Conservation (phyloP, 2,113 vertebrate species). For the Saccopteryx leptura region DNA sequence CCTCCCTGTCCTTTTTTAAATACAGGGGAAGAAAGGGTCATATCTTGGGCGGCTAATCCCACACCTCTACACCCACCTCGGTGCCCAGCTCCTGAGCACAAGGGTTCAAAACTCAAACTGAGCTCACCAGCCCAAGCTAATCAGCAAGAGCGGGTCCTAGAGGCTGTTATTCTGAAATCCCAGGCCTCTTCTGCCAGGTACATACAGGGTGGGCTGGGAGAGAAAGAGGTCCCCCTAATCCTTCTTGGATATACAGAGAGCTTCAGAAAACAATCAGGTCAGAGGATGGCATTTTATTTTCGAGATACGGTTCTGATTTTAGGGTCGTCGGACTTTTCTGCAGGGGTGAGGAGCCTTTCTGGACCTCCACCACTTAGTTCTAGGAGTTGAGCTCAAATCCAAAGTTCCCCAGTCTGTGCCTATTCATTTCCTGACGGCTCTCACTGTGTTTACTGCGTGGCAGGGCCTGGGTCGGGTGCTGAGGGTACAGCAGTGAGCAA, state of each 20-base stretch:
- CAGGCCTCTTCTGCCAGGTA: not conserved
- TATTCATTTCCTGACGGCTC: not conserved
- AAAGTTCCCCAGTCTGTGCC: not conserved
- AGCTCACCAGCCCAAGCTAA: not conserved
- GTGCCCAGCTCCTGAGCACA: not conserved
- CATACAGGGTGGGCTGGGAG: not conserved
- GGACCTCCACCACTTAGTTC: not conserved
- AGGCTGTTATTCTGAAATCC: constrained; percentile 11
- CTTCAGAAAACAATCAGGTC: not conserved
- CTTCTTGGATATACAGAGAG: not conserved
- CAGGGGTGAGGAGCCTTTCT: not conserved
- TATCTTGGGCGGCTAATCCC: not conserved
- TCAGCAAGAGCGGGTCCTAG: not conserved
- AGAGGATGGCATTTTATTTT: not conserved
- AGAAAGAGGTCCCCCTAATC: not conserved
- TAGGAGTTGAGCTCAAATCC: not conserved
- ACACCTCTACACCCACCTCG: not conserved
- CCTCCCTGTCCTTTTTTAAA: not conserved
- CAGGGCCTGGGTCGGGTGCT: not conserved
- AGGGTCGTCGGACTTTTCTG: not conserved
- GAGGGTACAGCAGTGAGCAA: not conserved
- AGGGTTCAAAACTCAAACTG: not conserved
- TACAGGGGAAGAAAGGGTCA: not conserved
- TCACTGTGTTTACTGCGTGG: not conserved
- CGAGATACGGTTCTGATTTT: not conserved